Evolutionary conservation across 2,797 vertebrate genomes (phyloP).

Genomic region (Adelosebastes latens): DNA sequence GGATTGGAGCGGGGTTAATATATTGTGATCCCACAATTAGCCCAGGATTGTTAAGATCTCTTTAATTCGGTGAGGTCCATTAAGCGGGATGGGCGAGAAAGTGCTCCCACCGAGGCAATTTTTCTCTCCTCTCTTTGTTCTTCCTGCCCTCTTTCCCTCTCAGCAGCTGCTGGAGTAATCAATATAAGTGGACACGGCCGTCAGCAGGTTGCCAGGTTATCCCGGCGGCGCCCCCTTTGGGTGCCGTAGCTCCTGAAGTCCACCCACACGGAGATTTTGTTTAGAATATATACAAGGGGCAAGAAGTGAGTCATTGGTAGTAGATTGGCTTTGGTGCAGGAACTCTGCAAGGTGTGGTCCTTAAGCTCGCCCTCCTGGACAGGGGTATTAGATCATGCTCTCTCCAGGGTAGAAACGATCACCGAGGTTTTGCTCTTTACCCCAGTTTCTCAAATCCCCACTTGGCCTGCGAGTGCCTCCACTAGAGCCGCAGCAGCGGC

Average conservation of each 20-base stretch:
- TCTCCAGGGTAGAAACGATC: slow-evolving; percentile 60
- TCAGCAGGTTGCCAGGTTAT: slow-evolving; percentile 67
- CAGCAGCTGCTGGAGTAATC: slow-evolving; percentile 73
- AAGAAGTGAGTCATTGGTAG: slow-evolving; percentile 31
- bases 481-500: slow-evolving; percentile 51
- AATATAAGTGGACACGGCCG: slow-evolving; percentile 69
- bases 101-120: slow-evolving; percentile 73
- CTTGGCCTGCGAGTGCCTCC: slow-evolving; percentile 70
- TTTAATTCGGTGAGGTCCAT: slow-evolving; percentile 92
- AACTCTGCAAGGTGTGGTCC: slow-evolving; percentile 33
- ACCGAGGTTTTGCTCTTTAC: slow-evolving; percentile 65
- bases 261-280: slow-evolving; percentile 40
- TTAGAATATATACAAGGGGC: slow-evolving; percentile 51
- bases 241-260: slow-evolving; percentile 52
- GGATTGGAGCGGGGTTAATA: slow-evolving; percentile 86
- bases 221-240: slow-evolving; percentile 46
- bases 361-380: slow-evolving; percentile 52
- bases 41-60: slow-evolving; percentile 87
- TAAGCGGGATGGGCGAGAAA: slow-evolving; percentile 82
- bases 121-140: slow-evolving; percentile 72
- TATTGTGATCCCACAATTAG: slow-evolving; percentile 91
- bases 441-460: slow-evolving; percentile 74
- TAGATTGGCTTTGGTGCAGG: slow-evolving; percentile 48
- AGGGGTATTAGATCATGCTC: slow-evolving; percentile 54
- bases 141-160: slow-evolving; percentile 56